Evolutionary conservation across 2,888 invertebrate genomes (phyloP).

Genomic region (Aricia artaxerxes): DNA sequence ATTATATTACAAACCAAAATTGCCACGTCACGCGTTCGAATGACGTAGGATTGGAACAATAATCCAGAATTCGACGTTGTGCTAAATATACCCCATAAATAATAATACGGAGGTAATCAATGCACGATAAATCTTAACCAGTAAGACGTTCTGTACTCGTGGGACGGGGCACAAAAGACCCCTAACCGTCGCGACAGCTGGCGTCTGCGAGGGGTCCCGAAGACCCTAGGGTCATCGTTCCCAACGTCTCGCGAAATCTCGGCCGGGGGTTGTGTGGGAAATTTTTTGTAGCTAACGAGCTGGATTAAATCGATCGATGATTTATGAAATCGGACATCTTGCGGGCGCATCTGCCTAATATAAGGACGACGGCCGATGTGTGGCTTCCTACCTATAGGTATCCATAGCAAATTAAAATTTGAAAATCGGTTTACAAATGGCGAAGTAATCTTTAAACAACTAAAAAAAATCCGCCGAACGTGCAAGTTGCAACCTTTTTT

Average conservation of each 20-base stretch:
- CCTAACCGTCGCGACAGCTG: conserved; percentile 12
- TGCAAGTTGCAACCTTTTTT: too few species aligned
- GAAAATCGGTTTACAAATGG: too few species aligned
- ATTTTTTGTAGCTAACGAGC: background rate
- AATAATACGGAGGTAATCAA: conserved; percentile 16
- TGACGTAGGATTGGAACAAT: too few species aligned
- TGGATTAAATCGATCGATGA: conserved; percentile 5
- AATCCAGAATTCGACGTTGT: too few species aligned
- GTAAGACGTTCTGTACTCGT: conserved; percentile 3
- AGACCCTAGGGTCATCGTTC: conserved; percentile 12
- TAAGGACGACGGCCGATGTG: too few species aligned
- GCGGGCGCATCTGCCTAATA: background rate
- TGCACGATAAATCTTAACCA: conserved; percentile 17
- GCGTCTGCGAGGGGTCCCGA: background rate
- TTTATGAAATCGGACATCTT: conserved; percentile 13
- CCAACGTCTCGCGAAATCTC: conserved; percentile 12
- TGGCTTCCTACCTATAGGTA: too few species aligned
- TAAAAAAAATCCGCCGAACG: too few species aligned
- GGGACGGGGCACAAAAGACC: background rate
- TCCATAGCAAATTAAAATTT: too few species aligned
- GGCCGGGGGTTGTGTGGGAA: conserved; percentile 11
- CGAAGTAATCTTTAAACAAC: too few species aligned
- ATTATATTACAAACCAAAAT: too few species aligned
- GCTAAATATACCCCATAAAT: background rate
- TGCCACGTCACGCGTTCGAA: too few species aligned